Base-by-base conservation (phyloP, 2,113 vertebrate genomes). In the Corapipo altera region DNA sequence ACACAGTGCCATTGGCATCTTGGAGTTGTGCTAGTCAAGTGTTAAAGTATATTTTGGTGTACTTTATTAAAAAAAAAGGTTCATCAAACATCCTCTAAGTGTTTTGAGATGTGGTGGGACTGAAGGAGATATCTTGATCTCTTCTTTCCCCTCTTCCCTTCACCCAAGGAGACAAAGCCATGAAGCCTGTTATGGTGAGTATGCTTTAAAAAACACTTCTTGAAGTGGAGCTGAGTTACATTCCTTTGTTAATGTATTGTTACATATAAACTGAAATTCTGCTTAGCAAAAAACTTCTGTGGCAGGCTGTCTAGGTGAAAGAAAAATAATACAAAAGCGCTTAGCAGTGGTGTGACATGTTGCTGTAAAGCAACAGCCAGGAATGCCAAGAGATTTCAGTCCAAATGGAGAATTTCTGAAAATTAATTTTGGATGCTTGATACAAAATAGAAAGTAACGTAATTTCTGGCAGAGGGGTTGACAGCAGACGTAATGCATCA, bases 401-500 rank as follows among this genome's bases (percentile, higher is more conserved):
- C 81, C 85, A 91, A 71, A 84, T 8, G 79, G 67, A 76, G 71
- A 59, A 57, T 72, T 72, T 94, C 64, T 89, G 70, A 48, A 91
- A 93, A 89, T 85, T 59, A 57, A 66, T 91, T 94, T 91, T 62
- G 39, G 79, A 88, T 61, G 55, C 57, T 91, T 93, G 39, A 62
- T 61, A 58, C 70, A 65, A 75, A 82, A 77, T n/a, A 75, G 89
- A 85, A 95, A 70, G 81, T 79, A 91, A 94, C 2, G 3, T 96
- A 41, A 88, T 90, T 95, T 48, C 88, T 93, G 92, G 92, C 88
- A 84, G 37, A 74, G 44, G 23, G 19, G 28, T 16, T 79, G 81
- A 75, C 74, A 91, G 85, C 58, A 75, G 59, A 58, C 0, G 23
- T 66, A 44, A 91, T 85, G 74, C 72, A 73, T 58, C 65, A 20